These are phyloP conservation scores for Mythimna loreyi DNA, from an alignment of 2,888 invertebrate genomes.

Conservation along the genomic window DNA sequence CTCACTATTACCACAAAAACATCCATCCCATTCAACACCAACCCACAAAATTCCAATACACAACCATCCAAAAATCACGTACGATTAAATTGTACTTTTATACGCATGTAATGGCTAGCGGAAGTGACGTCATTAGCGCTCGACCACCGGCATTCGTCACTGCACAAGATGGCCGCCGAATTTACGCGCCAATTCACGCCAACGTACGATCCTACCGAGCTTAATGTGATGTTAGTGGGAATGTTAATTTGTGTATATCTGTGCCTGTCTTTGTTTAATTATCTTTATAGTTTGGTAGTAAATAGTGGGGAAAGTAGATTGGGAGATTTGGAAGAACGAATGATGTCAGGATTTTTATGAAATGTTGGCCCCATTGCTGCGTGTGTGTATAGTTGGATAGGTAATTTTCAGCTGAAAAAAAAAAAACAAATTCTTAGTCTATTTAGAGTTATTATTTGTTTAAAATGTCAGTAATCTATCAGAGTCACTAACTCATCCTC, in stretches of 20 bases:
- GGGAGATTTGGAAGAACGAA: constrained; percentile 7
- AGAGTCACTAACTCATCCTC: too few relatives aligned
- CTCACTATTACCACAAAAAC: background rate
- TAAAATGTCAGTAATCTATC: too few relatives aligned
- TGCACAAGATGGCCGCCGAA: constrained; percentile 77
- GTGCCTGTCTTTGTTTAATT: constrained; percentile 46
- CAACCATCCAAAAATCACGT: constrained; percentile 57
- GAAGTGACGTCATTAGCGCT: constrained; percentile 74
- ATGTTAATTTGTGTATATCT: constrained; percentile 54
- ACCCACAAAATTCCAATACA: constrained; percentile 43
- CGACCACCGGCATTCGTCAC: constrained; percentile 75
- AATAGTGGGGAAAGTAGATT: constrained; percentile 5
- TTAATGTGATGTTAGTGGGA: constrained; percentile 50
- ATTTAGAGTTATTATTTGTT: too few relatives aligned
- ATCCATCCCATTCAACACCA: background rate
- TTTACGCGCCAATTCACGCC: constrained; percentile 79
- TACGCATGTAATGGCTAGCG: constrained; percentile 71
- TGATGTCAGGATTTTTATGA: background rate
- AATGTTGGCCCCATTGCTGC: too few relatives aligned
- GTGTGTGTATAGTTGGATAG: too few relatives aligned
- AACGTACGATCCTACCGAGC: constrained; percentile 55
- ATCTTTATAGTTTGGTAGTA: constrained; percentile 22
- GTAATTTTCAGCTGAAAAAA: too few relatives aligned
- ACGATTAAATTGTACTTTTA: constrained; percentile 62
- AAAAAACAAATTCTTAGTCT: too few relatives aligned